phyloP scores from a whole-genome alignment of 1,140 invertebrate species.

The Megalonaias nervosa region DNA sequence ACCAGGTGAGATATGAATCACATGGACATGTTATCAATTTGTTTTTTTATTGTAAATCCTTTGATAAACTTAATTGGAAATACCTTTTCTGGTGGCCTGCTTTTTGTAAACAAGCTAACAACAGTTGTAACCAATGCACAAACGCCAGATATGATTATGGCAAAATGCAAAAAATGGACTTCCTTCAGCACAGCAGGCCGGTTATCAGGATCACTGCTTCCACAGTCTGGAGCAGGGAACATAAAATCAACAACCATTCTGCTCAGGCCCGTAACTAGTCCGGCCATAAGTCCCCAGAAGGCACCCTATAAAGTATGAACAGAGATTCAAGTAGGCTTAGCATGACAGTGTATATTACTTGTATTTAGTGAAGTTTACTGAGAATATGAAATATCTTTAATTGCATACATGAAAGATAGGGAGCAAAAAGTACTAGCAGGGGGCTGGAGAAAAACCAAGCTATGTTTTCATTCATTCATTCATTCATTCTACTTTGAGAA shows the following conservation, averaged over 20 bases:
- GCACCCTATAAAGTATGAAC: slow-evolving; percentile 69
- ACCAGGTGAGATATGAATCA: background rate
- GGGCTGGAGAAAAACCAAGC: no score
- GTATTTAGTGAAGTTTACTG: no score
- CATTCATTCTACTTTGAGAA: no score
- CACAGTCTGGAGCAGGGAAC: slow-evolving; percentile 50
- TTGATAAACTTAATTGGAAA: background rate
- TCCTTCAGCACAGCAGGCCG: slow-evolving; percentile 44
- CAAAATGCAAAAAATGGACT: slow-evolving; percentile 66
- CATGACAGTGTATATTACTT: no score
- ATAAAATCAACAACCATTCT: slow-evolving; percentile 59
- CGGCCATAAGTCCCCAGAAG: slow-evolving; percentile 74
- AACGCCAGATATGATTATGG: slow-evolving; percentile 56
- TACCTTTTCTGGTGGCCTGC: slow-evolving; percentile 46
- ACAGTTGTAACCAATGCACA: slow-evolving; percentile 46
- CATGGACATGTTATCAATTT: background rate
- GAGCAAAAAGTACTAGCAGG: no score
- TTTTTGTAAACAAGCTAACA: slow-evolving; percentile 55
- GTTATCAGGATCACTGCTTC: slow-evolving; percentile 42
- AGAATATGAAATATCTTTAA: no score
- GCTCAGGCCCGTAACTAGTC: slow-evolving; percentile 69
- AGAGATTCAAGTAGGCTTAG: background rate
- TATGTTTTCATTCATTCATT: no score
- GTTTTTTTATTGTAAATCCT: background rate
- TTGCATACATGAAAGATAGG: no score